phyloP scores from a whole-genome alignment of 2,888 invertebrate species.

The Eupithecia tripunctaria region DNA sequence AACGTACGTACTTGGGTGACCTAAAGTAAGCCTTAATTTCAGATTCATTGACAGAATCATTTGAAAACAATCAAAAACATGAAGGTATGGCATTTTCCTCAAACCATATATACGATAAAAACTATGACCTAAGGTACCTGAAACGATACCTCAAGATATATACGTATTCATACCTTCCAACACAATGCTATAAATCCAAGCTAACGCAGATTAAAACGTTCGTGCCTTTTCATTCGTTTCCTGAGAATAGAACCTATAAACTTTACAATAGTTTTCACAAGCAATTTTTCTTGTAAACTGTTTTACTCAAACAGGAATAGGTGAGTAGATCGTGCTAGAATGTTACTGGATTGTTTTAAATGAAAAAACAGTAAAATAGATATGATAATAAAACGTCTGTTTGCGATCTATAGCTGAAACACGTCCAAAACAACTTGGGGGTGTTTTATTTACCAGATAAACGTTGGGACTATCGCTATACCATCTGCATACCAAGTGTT shows the following conservation, averaged over 20 bases:
- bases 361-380: background rate
- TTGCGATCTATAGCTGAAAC: slow-evolving; percentile 7
- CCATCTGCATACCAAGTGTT: slow-evolving; percentile 10
- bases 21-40: background rate
- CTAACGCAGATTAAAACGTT: slow-evolving; percentile 5
- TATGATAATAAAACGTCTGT: slow-evolving; percentile 3
- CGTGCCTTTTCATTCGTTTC: background rate
- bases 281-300: slow-evolving; percentile 11
- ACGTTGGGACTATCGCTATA: slow-evolving; percentile 14
- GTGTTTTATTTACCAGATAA: slow-evolving; percentile 19
- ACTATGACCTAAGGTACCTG: background rate
- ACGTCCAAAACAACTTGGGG: slow-evolving; percentile 11
- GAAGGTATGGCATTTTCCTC: background rate
- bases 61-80: background rate
- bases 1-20: background rate
- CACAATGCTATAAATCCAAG: background rate
- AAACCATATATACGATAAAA: background rate
- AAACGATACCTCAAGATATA: background rate
- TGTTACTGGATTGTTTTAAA: slow-evolving; percentile 6
- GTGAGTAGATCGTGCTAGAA: background rate
- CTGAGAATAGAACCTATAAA: slow-evolving; percentile 7
- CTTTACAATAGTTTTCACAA: slow-evolving; percentile 4
- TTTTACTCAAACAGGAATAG: background rate
- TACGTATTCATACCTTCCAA: background rate
- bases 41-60: background rate